Conservation (phyloP, 2,113 vertebrate species). For the Pseudois nayaur region DNA sequence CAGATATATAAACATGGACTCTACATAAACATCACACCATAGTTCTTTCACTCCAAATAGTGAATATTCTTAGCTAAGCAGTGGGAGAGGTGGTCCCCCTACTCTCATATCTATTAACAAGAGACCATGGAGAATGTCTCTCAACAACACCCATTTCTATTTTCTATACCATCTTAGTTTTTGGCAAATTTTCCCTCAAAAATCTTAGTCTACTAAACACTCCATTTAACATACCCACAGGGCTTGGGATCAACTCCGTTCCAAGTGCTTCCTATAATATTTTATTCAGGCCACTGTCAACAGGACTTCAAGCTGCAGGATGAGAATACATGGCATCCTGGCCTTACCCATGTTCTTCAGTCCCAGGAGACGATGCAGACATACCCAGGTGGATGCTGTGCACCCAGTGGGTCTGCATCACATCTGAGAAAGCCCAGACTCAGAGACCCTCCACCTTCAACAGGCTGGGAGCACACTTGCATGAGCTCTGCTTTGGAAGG, state of each 20-base stretch:
- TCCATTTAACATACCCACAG: background rate
- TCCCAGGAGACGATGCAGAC: background rate
- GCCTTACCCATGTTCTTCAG: background rate
- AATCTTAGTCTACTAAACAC: background rate
- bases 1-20: background rate
- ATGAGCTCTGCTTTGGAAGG: background rate
- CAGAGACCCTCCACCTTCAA: background rate
- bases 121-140: background rate
- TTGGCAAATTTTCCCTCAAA: background rate
- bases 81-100: background rate
- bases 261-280: background rate
- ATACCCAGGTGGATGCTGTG: rapidly evolving
- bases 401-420: background rate
- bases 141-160: background rate
- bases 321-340: background rate
- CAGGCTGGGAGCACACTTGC: background rate
- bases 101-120: background rate
- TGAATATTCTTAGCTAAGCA: background rate
- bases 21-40: background rate
- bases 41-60: background rate
- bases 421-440: background rate
- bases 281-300: background rate
- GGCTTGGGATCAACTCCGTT: background rate
- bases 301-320: background rate
- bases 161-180: background rate